Evolutionary conservation across 2,113 vertebrate species (phyloP), one percentile per base, ranked within the genome.

Genomic region (Arizona elegans): DNA sequence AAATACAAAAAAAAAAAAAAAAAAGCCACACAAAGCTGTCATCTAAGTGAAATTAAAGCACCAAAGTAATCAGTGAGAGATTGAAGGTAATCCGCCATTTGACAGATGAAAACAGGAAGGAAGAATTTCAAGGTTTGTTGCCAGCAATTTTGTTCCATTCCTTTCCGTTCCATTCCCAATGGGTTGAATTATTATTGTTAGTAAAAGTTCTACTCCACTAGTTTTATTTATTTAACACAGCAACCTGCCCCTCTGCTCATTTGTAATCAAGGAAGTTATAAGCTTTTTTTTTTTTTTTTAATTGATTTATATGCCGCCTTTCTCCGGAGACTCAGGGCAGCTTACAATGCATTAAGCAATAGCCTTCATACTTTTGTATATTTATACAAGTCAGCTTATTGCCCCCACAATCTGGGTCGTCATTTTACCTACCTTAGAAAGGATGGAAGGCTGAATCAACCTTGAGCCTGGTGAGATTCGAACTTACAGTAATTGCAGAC

Each of bases 21-120:
- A 58, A 58, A 12, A 70, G 29, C 65, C 29, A 70, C 29, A 33
- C 65, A 1, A 33, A 33, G 3, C 65, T 70, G 29, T 70, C 65
- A 70, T n/a, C 29, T 5, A 12, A 15, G 65, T 23, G 55, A 24
- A 8, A 50, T 70, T 92, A 92, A 7, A 86, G 81, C 26, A 13
- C 52, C 54, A 15, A 8, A 1, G 6, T 0, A 19, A 0, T 0
- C 59, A 65, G 1, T 2, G 47, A 56, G 19, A 89, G 24, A 10
- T 17, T 24, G n/a, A 19, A 11, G 47, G 47, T 50, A 50, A 50
- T 50, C 6, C 47, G 19, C 11, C 29, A 58, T 29, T 47, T 29
- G 53, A 50, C 38, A 89, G 54, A 58, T 5, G 7, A 43, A 38
- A 43, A 89, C 1, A 0, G 33, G 19, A 33, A 43, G 9, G 33